These are phyloP conservation scores for Periophthalmus modestus DNA, from an alignment of 2,113 vertebrate genomes.

Conservation along the genomic window DNA sequence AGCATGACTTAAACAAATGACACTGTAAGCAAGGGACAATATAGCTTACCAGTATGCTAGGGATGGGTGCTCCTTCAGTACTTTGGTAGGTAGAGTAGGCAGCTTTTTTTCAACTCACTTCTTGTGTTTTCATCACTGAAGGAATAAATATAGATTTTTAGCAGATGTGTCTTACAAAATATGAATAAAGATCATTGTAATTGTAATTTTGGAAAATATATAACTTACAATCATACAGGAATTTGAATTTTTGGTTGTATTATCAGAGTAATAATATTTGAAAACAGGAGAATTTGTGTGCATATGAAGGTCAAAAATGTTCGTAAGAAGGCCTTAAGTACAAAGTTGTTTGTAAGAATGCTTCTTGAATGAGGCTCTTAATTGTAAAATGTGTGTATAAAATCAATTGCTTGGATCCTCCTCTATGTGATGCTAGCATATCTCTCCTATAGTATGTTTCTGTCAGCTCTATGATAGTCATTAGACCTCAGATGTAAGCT, in stretches of 20 bases:
- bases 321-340: no score
- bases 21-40: background rate
- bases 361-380: background rate
- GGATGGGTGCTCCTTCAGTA: conserved; percentile 96
- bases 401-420: background rate
- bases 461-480: conserved; percentile 59
- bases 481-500: conserved; percentile 62
- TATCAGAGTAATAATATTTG: no score
- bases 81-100: conserved; percentile 93
- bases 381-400: background rate
- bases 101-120: conserved; percentile 94
- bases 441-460: conserved; percentile 22
- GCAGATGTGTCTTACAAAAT: background rate
- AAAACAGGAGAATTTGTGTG: no score
- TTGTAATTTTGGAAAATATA: no score
- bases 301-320: no score
- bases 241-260: no score
- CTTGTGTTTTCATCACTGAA: conserved; percentile 91
- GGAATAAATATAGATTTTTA: background rate
- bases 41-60: conserved; percentile 90
- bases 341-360: no score
- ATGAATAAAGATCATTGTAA: no score
- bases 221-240: no score
- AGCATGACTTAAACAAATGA: background rate
- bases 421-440: conserved; percentile 7